Evolutionary conservation across 1,140 invertebrate species (phyloP), one percentile per base, ranked within the genome.

Genomic region (Atta texana): DNA sequence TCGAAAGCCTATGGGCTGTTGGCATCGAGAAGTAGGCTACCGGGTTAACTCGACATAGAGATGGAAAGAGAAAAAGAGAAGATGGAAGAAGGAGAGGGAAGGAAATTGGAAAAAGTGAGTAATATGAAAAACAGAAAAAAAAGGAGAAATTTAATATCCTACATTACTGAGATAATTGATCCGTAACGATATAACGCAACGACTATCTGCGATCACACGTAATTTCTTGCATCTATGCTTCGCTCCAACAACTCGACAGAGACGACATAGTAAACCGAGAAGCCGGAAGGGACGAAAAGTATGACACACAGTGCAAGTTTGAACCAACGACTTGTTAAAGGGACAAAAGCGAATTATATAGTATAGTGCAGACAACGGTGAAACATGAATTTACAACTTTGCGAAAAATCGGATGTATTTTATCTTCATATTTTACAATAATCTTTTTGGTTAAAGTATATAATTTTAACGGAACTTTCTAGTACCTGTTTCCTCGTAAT

Each of bases 1-100:
- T 94, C 92, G 93, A 94, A 94, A 94, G 93, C 91, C 93, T 91
- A 57, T 61, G 81, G 92, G 92, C 90, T 85, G 84, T 90, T 74
- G 82, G 87, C 74, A 85, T 72, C 78, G 66, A 74, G 88, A 94
- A 93, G 92, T 94, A 93, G 93, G 93, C 92, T 93, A 94, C 90
- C 92, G 77, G 93, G 93, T 93, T 93, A 93, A 92, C 89, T 69
- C 69, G 72, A 53, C 49, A 16, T 44, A 57, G 34, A 59, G 49
- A 90, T 51, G 24, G 34, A 44, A 51, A 76, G 81, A 77, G 76
- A 87, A 63, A 74, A 53, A 21, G 55, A 6, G 66, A 10, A 7
- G 53, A 55, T 12, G 21, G 4, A 21, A n/a, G n/a, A 8, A 21
- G n/a, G n/a, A n/a, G n/a, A 7, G n/a, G 8, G n/a, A 34, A 24